These are phyloP conservation scores for Phyto melanocephala DNA, from an alignment of 2,888 invertebrate genomes.

Conservation along the genomic window DNA sequence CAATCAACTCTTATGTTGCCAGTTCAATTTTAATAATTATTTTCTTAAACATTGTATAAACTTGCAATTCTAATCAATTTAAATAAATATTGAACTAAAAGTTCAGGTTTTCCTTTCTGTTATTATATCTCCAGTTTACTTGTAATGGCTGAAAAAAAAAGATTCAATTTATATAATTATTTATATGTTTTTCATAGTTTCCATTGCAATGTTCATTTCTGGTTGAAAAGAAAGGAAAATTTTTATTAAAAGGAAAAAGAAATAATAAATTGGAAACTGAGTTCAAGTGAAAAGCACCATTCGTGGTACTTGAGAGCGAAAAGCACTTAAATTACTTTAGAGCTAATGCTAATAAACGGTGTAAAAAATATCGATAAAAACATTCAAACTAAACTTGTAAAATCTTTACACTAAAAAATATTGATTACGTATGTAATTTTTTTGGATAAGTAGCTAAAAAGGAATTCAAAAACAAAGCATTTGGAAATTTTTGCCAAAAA, in stretches of 20 bases:
- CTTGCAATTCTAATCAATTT: conserved; percentile 28
- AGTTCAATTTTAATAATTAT: background rate
- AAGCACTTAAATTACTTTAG: too few species aligned
- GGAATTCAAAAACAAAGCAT: too few species aligned
- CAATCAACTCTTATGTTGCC: background rate
- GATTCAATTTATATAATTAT: conserved; percentile 29
- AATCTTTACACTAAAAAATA: too few species aligned
- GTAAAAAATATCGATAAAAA: too few species aligned
- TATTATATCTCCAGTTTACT: background rate
- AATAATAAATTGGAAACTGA: background rate
- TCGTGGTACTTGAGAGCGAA: too few species aligned
- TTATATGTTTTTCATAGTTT: background rate
- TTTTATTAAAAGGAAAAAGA: background rate
- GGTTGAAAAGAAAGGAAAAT: background rate
- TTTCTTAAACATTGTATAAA: background rate
- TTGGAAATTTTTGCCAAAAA: too few species aligned
- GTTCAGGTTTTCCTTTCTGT: background rate
- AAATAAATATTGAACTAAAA: conserved; percentile 41
- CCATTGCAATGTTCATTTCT: background rate
- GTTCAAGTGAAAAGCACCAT: too few species aligned
- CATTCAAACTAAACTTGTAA: too few species aligned
- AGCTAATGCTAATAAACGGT: too few species aligned
- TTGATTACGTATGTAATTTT: too few species aligned
- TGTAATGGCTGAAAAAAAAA: background rate
- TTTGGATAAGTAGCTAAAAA: too few species aligned